Evolutionary conservation across 2,888 invertebrate species (phyloP), one percentile per base, ranked within the genome.

Genomic region (Brachylomia viminalis): DNA sequence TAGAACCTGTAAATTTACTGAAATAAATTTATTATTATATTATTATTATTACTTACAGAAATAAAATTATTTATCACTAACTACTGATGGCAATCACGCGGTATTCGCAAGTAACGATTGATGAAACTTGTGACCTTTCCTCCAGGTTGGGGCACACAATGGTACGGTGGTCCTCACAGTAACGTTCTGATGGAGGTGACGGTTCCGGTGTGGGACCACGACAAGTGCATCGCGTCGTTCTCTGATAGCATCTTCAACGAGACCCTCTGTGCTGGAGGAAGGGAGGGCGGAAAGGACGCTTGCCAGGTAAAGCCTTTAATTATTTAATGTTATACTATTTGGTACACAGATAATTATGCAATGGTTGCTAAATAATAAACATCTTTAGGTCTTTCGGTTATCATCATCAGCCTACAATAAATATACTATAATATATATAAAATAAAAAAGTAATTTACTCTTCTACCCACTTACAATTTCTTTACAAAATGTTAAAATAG

Each of bases 261-360:
- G 74, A 97, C 97, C 47, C 88, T 99, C 58, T 99, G 98, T 90
- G 99, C 98, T 1, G 98, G 98, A 15, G 97, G 97, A 0, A 97
- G 96, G 47, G 97, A 98, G 68, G 98, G 98, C 0, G 98, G 98
- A 0, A 97, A 97, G 79, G 99, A 99, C 91, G 98, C 98, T 23
- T 99, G 98, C 89, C 98, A 98, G 97, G 99, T 98, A 79, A 54
- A 67, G 4, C 33, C 13, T 33, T 54, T 66, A 11, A 6, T 66
- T 30, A 30, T 66, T 30, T 2, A 23, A 27, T 66, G 23, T 30
- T 47, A 1, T 30, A 47, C 10, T 5, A 30, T 15, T 65, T 23
- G 30, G 23, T 66, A 23, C 3, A 66, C 20, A 2, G 5, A 23
- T 45, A n/a, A 7, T n/a, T 38, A 65, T 0, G 5, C 17, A n/a